A percentile compares a stretch with the other conserved stretches of the same genome.
Evolutionary conservation across 2,888 invertebrate genomes (phyloP).

Genomic region (Aspidiotus rigidus): DNA sequence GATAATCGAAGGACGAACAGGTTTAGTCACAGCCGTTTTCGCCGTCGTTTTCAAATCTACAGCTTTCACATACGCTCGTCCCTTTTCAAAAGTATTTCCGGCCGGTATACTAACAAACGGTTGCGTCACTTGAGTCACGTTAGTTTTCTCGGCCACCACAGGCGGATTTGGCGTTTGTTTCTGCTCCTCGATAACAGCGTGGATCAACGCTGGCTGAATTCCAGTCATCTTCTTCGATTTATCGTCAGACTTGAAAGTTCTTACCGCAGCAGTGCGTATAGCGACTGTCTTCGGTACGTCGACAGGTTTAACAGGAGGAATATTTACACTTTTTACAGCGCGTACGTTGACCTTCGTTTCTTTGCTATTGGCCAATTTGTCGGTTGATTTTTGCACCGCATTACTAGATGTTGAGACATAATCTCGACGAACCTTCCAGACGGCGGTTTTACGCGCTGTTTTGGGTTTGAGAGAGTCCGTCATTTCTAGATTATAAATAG

Average conservation of each 20-base stretch:
- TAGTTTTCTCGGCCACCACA: neutral
- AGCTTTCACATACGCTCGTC: slow-evolving; percentile 6
- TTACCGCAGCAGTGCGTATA: neutral
- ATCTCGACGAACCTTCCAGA: slow-evolving; percentile 21
- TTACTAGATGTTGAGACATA: slow-evolving; percentile 2
- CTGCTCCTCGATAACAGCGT: slow-evolving; percentile 11
- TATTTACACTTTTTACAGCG: slow-evolving; percentile 6
- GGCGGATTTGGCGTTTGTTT: neutral
- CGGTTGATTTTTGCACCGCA: neutral
- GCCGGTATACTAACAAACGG: slow-evolving; percentile 1
- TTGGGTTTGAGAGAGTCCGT: slow-evolving; percentile 23
- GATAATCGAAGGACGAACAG: slow-evolving; percentile 17
- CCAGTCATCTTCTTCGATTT: slow-evolving; percentile 2
- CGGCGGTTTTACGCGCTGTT: slow-evolving; percentile 18
- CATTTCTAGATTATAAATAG: slow-evolving; percentile 6
- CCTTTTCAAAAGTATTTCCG: neutral
- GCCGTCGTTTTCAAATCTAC: slow-evolving; percentile 1
- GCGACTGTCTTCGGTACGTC: neutral
- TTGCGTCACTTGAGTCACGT: neutral
- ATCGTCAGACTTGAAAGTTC: slow-evolving; percentile 10
- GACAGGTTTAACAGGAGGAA: neutral
- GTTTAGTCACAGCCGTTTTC: slow-evolving; percentile 8
- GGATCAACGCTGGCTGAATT: slow-evolving; percentile 11
- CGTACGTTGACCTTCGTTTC: slow-evolving; percentile 12
- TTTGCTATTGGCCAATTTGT: neutral